phyloP scores from a whole-genome alignment of 1,140 invertebrate genomes.

The Chelonus insularis region DNA sequence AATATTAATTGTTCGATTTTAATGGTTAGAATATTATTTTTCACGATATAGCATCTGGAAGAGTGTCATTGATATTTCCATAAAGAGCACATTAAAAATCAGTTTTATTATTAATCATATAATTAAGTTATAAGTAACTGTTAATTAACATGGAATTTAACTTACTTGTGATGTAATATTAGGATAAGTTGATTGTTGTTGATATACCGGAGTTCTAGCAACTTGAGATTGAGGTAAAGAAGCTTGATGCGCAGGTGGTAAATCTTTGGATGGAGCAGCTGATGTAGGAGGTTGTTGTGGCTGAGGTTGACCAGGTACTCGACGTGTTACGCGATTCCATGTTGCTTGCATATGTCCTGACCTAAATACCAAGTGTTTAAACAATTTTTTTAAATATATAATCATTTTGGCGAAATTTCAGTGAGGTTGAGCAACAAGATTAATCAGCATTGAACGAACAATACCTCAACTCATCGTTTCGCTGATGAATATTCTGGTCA shows the following conservation, averaged over 20 bases:
- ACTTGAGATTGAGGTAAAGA: conserved; percentile 52
- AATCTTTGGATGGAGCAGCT: conserved; percentile 45
- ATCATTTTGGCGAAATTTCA: too few relatives aligned
- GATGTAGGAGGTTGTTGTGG: conserved; percentile 47
- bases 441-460: too few relatives aligned
- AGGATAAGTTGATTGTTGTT: conserved; percentile 44
- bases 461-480: conserved; percentile 57
- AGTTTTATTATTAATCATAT: too few relatives aligned
- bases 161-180: conserved; percentile 48
- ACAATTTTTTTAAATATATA: too few relatives aligned
- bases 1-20: too few relatives aligned
- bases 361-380: conserved; percentile 36
- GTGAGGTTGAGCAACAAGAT: too few relatives aligned
- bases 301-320: conserved; percentile 48
- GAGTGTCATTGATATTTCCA: too few relatives aligned
- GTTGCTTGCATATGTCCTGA: conserved; percentile 35
- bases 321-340: conserved; percentile 34
- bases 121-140: too few relatives aligned
- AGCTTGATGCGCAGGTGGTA: conserved; percentile 56
- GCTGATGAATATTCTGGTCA: conserved; percentile 54
- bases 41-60: too few relatives aligned
- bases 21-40: too few relatives aligned
- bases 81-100: too few relatives aligned
- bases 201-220: conserved; percentile 42
- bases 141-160: not conserved